phyloP scores from a whole-genome alignment of 2,113 vertebrate genomes.

The Rhipidura dahli region DNA sequence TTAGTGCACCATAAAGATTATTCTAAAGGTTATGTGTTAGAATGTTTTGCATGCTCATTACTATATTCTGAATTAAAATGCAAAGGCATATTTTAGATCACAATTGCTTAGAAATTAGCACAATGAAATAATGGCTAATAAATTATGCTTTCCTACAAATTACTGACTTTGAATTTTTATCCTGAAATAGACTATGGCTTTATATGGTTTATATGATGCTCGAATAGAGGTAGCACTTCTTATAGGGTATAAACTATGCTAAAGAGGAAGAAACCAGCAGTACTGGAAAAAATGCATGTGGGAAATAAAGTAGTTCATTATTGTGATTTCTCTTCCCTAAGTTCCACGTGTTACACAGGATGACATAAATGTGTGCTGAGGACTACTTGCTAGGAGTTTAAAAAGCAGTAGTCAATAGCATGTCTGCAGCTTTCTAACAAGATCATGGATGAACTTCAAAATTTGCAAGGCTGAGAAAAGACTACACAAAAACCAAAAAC shows the following conservation, averaged over 20 bases:
- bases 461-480: background rate
- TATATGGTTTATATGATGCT: background rate
- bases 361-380: background rate
- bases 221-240: background rate
- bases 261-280: background rate
- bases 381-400: background rate
- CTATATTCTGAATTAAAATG: background rate
- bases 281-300: background rate
- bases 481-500: background rate
- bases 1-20: background rate
- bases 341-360: background rate
- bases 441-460: background rate
- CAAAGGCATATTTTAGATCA: background rate
- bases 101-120: background rate
- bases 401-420: background rate
- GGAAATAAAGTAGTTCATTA: background rate
- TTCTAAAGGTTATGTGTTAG: background rate
- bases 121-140: background rate
- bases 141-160: background rate
- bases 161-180: background rate
- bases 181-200: background rate
- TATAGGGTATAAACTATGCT: background rate
- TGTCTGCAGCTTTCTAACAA: background rate
- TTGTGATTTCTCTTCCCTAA: background rate
- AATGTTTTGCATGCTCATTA: background rate